Conservation (phyloP, 2,888 invertebrate species). For the Volucella bombylans region DNA sequence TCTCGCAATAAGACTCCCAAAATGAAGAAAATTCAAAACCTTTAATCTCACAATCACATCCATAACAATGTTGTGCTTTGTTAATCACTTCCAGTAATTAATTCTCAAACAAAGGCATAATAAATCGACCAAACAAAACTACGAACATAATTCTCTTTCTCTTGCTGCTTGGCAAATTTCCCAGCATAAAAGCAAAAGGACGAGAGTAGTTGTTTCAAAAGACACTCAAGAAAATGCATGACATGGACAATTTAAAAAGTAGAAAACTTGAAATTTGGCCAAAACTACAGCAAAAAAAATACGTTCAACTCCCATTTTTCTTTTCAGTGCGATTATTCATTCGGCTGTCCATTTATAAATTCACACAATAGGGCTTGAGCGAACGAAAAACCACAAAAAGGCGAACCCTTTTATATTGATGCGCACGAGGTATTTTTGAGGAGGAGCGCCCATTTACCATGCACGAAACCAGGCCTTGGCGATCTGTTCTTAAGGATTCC, state of each 20-base stretch:
- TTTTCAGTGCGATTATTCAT: constrained; percentile 58
- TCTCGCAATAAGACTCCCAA: constrained; percentile 25
- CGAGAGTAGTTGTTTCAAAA: not conserved
- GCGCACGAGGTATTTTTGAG: not conserved
- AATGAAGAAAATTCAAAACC: constrained; percentile 50
- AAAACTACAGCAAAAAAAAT: constrained; percentile 30
- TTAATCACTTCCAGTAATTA: constrained; percentile 69
- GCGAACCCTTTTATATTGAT: not conserved
- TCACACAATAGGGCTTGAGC: not conserved
- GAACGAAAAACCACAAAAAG: constrained; percentile 33
- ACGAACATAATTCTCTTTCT: constrained; percentile 4
- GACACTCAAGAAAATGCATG: constrained; percentile 8
- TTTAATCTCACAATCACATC: constrained; percentile 65
- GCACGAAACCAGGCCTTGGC: constrained; percentile 5
- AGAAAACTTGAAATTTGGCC: constrained; percentile 65
- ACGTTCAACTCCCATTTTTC: constrained; percentile 56
- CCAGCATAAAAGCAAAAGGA: constrained; percentile 34
- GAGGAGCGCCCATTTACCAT: constrained; percentile 36
- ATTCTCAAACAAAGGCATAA: constrained; percentile 42
- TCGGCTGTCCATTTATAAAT: constrained; percentile 45
- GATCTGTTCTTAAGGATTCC: constrained; percentile 43
- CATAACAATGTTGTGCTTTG: constrained; percentile 48
- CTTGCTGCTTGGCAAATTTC: constrained; percentile 59
- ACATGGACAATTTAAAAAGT: constrained; percentile 43
- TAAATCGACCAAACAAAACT: constrained; percentile 8